A percentile compares a stretch with the other conserved stretches of the same genome.
Evolutionary conservation across 2,113 vertebrate genomes (phyloP).

Genomic region (Lipophrys pholis): DNA sequence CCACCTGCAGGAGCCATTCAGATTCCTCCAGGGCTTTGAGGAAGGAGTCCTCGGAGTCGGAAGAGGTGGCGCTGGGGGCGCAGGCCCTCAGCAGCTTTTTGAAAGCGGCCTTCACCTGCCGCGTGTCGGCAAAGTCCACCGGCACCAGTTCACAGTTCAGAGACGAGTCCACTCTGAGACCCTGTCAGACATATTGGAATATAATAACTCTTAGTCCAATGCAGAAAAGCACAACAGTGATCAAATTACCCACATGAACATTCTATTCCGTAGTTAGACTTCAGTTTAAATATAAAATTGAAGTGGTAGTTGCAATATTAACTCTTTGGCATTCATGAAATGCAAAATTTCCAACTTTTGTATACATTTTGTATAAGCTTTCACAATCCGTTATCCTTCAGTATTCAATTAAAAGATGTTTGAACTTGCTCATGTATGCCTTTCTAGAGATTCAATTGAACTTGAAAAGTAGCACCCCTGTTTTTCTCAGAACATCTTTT

Average conservation of each 20-base stretch:
- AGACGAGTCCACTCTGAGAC: slow-evolving; percentile 92
- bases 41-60: slow-evolving; percentile 91
- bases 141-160: slow-evolving; percentile 97
- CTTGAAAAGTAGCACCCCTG: too few species aligned
- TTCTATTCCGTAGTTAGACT: not conserved
- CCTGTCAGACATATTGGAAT: slow-evolving; percentile 77
- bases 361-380: too few species aligned
- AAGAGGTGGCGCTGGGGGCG: slow-evolving; percentile 89
- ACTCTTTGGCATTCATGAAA: too few species aligned
- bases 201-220: not conserved
- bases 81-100: slow-evolving; percentile 97
- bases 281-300: too few species aligned
- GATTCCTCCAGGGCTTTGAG: slow-evolving; percentile 94
- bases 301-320: too few species aligned
- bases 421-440: too few species aligned
- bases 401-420: too few species aligned
- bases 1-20: slow-evolving; percentile 97
- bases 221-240: not conserved
- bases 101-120: slow-evolving; percentile 94
- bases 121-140: slow-evolving; percentile 94
- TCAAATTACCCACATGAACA: not conserved
- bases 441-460: too few species aligned
- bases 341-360: too few species aligned
- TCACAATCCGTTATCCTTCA: too few species aligned
- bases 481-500: too few species aligned